Percentiles rank a stretch among this genome's conserved stretches.
Conservation (phyloP, 2,888 invertebrate species). For the Eurytoma californica region DNA sequence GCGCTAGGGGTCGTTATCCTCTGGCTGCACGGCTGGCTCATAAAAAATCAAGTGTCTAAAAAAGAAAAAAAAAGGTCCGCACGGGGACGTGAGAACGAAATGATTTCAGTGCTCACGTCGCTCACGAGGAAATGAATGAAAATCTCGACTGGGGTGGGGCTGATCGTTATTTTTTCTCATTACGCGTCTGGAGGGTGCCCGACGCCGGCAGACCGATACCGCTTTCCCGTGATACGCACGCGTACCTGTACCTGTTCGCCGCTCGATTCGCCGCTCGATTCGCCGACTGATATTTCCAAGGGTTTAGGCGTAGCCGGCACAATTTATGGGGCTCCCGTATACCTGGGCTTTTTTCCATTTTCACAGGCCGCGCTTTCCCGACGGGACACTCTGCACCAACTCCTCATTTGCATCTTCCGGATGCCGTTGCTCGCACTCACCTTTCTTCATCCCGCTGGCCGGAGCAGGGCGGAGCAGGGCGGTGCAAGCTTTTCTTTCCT, state of each 20-base stretch:
- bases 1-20: constrained; percentile 33
- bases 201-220: too few species aligned
- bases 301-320: too few species aligned
- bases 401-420: background rate
- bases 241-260: too few species aligned
- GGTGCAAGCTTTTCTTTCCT: too few species aligned
- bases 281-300: too few species aligned
- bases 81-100: constrained; percentile 12
- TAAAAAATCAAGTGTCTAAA: background rate
- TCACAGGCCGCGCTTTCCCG: constrained; percentile 2
- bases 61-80: background rate
- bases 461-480: too few species aligned
- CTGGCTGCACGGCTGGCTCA: too few species aligned
- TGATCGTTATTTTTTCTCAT: background rate
- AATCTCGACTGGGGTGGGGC: background rate
- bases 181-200: background rate
- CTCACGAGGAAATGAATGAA: background rate
- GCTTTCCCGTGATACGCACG: too few species aligned
- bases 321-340: background rate
- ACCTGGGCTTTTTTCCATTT: background rate
- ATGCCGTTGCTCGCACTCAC: background rate
- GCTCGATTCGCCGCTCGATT: too few species aligned
- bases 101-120: background rate
- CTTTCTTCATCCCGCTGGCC: too few species aligned
- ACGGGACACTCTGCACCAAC: background rate